Evolutionary conservation across 2,888 invertebrate species (phyloP).

Genomic region (Empis stercorea): DNA sequence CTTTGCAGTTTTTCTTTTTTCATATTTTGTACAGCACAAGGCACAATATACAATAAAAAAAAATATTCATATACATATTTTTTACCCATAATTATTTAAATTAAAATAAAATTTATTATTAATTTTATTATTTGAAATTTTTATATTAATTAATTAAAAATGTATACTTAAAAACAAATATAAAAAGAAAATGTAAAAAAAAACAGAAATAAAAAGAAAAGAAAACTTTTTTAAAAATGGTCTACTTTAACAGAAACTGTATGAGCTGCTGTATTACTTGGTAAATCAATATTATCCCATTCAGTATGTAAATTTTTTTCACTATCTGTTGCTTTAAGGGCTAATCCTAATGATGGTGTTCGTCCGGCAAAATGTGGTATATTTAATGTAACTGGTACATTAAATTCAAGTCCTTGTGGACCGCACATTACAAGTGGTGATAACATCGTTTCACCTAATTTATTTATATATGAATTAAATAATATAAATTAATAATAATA

Average conservation of each 20-base stretch:
- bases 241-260: slow-evolving; percentile 84
- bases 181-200: too few species aligned
- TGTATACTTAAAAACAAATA: too few species aligned
- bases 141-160: too few species aligned
- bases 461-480: slow-evolving; percentile 9
- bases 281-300: slow-evolving; percentile 74
- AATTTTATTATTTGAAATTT: too few species aligned
- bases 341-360: slow-evolving; percentile 60
- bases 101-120: neutral
- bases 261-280: slow-evolving; percentile 70
- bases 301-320: slow-evolving; percentile 73
- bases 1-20: too few species aligned
- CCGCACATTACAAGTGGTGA: slow-evolving; percentile 95
- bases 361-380: slow-evolving; percentile 79
- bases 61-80: neutral
- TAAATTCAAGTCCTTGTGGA: slow-evolving; percentile 82
- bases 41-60: slow-evolving; percentile 2
- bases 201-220: too few species aligned
- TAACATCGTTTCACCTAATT: slow-evolving; percentile 80
- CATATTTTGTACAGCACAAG: neutral
- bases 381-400: slow-evolving; percentile 77
- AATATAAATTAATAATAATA: slow-evolving; percentile 1
- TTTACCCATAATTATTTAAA: slow-evolving; percentile 1
- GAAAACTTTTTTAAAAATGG: slow-evolving; percentile 53
- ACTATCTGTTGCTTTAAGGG: slow-evolving; percentile 67